A percentile compares a stretch with the other conserved stretches of the same genome.
Conservation (phyloP, 2,113 vertebrate genomes). For the Solenodon paradoxus region DNA sequence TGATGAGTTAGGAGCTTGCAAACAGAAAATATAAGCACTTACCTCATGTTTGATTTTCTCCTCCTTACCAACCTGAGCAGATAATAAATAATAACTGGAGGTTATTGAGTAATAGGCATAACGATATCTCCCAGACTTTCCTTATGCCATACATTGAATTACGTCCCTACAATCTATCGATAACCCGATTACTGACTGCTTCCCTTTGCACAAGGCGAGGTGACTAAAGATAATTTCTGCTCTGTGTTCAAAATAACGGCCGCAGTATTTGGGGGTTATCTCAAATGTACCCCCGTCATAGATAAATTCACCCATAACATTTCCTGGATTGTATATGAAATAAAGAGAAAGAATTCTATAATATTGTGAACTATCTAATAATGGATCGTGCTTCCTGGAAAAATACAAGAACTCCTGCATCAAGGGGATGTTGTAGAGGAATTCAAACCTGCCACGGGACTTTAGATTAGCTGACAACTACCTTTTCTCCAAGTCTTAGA, state of each 20-base stretch:
- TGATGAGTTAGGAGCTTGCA: not conserved
- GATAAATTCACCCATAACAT: not conserved
- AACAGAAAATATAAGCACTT: not conserved
- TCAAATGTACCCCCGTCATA: not conserved
- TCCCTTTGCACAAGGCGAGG: not conserved
- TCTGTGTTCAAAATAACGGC: constrained; percentile 5
- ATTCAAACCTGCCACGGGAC: not conserved
- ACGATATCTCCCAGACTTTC: not conserved
- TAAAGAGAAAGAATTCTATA: not conserved
- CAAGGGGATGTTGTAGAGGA: not conserved
- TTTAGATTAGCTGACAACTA: not conserved
- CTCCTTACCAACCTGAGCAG: not conserved
- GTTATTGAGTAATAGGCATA: not conserved
- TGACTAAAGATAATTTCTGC: not conserved
- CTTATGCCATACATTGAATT: not conserved
- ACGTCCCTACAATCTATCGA: not conserved
- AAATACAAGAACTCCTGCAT: not conserved
- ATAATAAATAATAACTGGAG: not conserved
- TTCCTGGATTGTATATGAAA: not conserved
- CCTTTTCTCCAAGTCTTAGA: not conserved
- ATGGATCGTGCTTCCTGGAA: not conserved
- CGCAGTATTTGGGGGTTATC: not conserved
- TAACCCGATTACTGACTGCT: not conserved
- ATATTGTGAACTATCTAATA: not conserved
- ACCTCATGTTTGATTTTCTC: not conserved